phyloP scores from a whole-genome alignment of 23 tunicate species.

The Clavelina lepadiformis region DNA sequence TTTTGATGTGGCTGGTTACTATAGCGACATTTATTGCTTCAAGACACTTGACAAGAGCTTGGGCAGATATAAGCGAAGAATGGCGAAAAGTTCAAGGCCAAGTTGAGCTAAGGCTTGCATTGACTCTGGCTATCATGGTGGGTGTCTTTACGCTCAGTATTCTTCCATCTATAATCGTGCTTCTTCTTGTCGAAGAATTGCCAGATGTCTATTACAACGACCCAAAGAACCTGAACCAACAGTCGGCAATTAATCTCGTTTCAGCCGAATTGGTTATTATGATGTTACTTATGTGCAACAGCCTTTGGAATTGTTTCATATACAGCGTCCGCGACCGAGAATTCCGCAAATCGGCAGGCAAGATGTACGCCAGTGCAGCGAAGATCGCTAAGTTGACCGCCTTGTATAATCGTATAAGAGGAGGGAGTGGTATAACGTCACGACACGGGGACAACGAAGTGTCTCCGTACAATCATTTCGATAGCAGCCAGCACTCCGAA shows the following conservation, averaged over 20 bases:
- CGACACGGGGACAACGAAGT: too few relatives aligned
- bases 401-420: too few relatives aligned
- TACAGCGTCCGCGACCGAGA: slow-evolving; percentile 30
- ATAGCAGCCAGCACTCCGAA: too few relatives aligned
- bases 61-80: slow-evolving; percentile 1
- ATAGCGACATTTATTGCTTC: slow-evolving; percentile 22
- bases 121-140: slow-evolving; percentile 67
- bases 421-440: too few relatives aligned
- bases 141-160: slow-evolving; percentile 47
- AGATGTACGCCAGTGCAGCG: slow-evolving; percentile 11
- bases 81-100: not conserved
- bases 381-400: too few relatives aligned
- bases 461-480: too few relatives aligned
- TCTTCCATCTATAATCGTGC: slow-evolving; percentile 29
- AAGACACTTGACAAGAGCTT: slow-evolving; percentile 2
- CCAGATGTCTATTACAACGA: slow-evolving; percentile 5
- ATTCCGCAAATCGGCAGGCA: slow-evolving; percentile 19
- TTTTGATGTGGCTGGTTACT: slow-evolving; percentile 37
- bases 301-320: slow-evolving; percentile 54
- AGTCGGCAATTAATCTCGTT: not conserved
- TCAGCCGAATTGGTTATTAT: slow-evolving; percentile 29
- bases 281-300: slow-evolving; percentile 29
- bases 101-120: slow-evolving; percentile 42
- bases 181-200: slow-evolving; percentile 1
- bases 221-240: slow-evolving; percentile 3